Evolutionary conservation across 2,113 vertebrate species (phyloP).

Genomic region (Rutilus rutilus): DNA sequence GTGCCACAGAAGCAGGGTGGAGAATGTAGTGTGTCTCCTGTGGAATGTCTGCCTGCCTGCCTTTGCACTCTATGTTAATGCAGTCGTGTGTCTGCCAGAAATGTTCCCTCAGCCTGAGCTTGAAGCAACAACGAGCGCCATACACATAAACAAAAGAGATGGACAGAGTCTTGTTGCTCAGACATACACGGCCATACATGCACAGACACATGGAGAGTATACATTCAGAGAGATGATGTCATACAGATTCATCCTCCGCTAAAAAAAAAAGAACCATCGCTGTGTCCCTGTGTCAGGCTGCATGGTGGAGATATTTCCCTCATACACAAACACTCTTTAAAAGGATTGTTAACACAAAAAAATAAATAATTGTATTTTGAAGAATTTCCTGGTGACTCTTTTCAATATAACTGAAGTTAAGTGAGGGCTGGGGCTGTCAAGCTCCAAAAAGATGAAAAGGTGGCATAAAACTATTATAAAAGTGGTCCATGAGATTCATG

Average conservation of each 20-base stretch:
- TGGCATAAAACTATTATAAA: background rate
- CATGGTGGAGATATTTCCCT: background rate
- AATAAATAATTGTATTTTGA: background rate
- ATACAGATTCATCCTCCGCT: conserved; percentile 16
- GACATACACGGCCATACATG: conserved; percentile 37
- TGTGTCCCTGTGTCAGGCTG: background rate
- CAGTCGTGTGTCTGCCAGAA: conserved; percentile 38
- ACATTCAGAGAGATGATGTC: conserved; percentile 8
- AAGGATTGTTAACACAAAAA: background rate
- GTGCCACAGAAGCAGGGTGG: conserved; percentile 44
- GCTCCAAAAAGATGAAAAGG: background rate
- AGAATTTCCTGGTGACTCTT: background rate
- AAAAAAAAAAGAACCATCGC: conserved; percentile 13
- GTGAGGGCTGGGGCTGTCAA: background rate
- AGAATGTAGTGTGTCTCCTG: conserved; percentile 42
- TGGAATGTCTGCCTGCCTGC: conserved; percentile 49
- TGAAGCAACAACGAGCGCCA: conserved; percentile 31
- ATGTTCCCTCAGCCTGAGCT: conserved; percentile 42
- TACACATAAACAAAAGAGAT: conserved; percentile 36
- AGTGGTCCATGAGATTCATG: background rate
- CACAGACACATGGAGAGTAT: conserved; percentile 36
- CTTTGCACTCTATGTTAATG: conserved; percentile 52
- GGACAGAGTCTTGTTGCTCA: conserved; percentile 22
- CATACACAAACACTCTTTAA: conserved; percentile 15
- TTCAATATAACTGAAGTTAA: background rate